Evolutionary conservation across 2,888 invertebrate genomes (phyloP).

Genomic region (Agrenia bidenticulata): DNA sequence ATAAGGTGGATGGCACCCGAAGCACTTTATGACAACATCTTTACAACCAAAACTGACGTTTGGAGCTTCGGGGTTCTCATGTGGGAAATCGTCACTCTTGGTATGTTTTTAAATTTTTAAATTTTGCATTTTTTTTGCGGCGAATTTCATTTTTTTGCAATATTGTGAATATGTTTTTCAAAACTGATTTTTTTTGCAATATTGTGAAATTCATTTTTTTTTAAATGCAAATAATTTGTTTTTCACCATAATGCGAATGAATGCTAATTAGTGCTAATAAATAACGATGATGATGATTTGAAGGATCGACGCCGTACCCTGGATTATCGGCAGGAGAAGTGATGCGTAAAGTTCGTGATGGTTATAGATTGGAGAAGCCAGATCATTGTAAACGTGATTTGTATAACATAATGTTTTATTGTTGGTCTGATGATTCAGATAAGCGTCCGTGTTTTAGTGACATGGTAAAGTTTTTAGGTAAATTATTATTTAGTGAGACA

Average conservation of each 20-base stretch:
- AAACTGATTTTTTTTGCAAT: too few relatives aligned
- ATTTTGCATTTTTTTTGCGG: conserved; percentile 6
- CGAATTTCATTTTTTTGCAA: background rate
- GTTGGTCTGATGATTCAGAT: conserved; percentile 86
- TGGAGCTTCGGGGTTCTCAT: conserved; percentile 94
- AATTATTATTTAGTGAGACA: conserved; percentile 81
- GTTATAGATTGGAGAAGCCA: conserved; percentile 86
- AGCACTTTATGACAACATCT: conserved; percentile 89
- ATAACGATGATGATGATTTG: too few relatives aligned
- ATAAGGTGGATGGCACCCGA: conserved; percentile 95
- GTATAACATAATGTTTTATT: conserved; percentile 93
- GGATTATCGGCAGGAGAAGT: conserved; percentile 88
- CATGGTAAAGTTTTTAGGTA: conserved; percentile 76
- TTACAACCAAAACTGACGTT: conserved; percentile 89
- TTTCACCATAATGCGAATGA: too few relatives aligned
- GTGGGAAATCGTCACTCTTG: conserved; percentile 92
- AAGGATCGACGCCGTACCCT: conserved; percentile 86
- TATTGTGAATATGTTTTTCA: too few relatives aligned
- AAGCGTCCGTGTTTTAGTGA: conserved; percentile 81
- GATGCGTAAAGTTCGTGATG: conserved; percentile 82
- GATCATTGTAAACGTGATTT: conserved; percentile 89
- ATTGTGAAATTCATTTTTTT: too few relatives aligned
- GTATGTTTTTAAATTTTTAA: conserved; percentile 43
- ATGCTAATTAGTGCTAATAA: too few relatives aligned
- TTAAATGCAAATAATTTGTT: too few relatives aligned